Conservation (phyloP, 92 coral and sea anemone genomes). For the Porites lobata region DNA sequence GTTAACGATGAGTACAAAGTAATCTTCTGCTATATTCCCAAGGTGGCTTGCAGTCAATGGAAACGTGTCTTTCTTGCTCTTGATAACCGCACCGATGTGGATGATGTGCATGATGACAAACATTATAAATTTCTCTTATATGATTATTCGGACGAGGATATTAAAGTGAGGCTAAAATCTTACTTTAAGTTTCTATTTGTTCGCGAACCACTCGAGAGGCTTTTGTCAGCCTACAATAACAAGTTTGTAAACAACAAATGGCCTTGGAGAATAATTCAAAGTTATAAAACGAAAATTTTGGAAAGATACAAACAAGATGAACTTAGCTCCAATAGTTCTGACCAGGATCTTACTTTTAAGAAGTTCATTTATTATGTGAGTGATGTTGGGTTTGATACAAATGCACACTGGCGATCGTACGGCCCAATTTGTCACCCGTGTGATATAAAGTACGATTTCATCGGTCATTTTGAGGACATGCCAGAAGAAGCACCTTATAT, state of each 20-base stretch:
- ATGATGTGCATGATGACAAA: neutral
- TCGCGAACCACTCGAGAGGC: constrained; percentile 53
- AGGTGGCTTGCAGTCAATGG: constrained; percentile 30
- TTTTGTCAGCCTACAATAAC: constrained; percentile 22
- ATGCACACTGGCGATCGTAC: constrained; percentile 37
- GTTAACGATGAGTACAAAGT: constrained; percentile 51
- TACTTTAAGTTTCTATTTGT: constrained; percentile 47
- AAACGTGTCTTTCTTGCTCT: constrained; percentile 28
- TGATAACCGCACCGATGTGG: neutral
- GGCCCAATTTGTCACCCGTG: constrained; percentile 43
- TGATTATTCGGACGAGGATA: constrained; percentile 2
- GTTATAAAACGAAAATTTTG: neutral
- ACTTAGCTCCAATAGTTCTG: neutral
- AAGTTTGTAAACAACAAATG: neutral
- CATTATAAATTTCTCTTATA: neutral
- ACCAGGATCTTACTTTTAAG: constrained; percentile 10
- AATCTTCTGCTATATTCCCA: constrained; percentile 41
- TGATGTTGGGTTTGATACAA: neutral
- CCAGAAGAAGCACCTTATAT: constrained; percentile 22
- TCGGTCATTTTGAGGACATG: constrained; percentile 34
- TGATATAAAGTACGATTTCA: constrained; percentile 25
- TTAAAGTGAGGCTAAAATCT: constrained; percentile 22
- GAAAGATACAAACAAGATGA: neutral
- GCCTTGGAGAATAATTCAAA: neutral
- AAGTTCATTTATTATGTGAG: constrained; percentile 9